These are phyloP conservation scores for Latrodectus elegans DNA, from an alignment of 2,888 invertebrate species.

Conservation along the genomic window DNA sequence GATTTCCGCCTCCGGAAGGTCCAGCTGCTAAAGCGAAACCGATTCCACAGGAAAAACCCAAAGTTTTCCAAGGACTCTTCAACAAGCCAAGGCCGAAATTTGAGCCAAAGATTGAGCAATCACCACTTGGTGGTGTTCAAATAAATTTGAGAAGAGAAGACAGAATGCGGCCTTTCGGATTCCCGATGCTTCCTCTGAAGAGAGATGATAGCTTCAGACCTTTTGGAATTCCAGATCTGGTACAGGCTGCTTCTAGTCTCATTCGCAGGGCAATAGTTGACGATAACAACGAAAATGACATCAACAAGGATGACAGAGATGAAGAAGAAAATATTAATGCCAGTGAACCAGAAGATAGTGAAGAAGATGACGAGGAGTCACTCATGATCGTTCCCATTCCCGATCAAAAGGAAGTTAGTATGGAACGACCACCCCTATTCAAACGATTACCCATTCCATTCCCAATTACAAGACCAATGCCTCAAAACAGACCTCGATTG, in stretches of 20 bases:
- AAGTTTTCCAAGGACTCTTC: conserved; percentile 57
- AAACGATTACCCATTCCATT: conserved; percentile 59
- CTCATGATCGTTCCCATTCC: conserved; percentile 66
- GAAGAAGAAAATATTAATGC: conserved; percentile 48
- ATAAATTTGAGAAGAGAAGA: conserved; percentile 62
- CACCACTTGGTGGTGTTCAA: conserved; percentile 50
- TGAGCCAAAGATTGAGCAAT: conserved; percentile 57
- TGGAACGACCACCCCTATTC: conserved; percentile 58
- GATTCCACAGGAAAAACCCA: conserved; percentile 65
- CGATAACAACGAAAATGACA: conserved; percentile 61
- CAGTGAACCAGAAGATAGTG: conserved; percentile 35
- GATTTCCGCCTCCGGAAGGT: conserved; percentile 62
- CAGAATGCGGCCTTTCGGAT: conserved; percentile 60
- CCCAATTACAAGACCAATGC: conserved; percentile 36
- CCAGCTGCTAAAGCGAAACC: conserved; percentile 50
- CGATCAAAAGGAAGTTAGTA: conserved; percentile 49
- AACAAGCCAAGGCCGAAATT: conserved; percentile 64
- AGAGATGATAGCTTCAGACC: conserved; percentile 53
- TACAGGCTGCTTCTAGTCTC: conserved; percentile 64
- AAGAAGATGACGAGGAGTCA: conserved; percentile 67
- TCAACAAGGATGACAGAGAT: conserved; percentile 52
- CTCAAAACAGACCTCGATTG: conserved; percentile 46
- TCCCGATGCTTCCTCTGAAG: conserved; percentile 58
- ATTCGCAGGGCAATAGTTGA: conserved; percentile 64
- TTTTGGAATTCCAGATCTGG: conserved; percentile 61